Base-by-base conservation (phyloP, 1,140 invertebrate species). In the Luehdorfia chinensis region DNA sequence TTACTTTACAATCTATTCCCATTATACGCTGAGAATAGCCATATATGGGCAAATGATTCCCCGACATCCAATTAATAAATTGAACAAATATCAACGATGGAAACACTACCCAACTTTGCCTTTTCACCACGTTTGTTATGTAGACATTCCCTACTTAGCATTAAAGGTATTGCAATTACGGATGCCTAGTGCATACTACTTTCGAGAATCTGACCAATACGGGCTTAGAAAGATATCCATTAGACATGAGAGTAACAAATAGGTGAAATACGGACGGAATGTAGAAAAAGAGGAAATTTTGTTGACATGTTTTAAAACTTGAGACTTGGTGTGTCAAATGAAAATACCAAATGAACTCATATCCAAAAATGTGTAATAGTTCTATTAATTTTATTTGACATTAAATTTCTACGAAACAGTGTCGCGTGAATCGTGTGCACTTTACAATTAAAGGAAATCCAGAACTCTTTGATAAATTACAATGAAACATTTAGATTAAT, bases 111-210 rank as follows among this genome's bases (percentile, higher is more conserved):
- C 19, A 31, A 31, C 30, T 4, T 31, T 13, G 30, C 28, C 28
- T 31, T 31, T 31, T 31, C 11, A 11, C n/a, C n/a, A 1, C 19
- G 3, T 25, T 25, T 8, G 13, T 9, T 41, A 41, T 11, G 13
- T 13, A 28, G 25, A 30, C 13, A 21, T 21, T 21, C 7, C 12
- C 3, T 27, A 19, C 11, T 39, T 43, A 15, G n/a, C 25, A 33
- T 13, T 23, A 6, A 9, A 27, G 21, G 21, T 39, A 43, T 43
- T 28, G 39, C 39, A 43, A 43, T 28, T 30, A 43, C 8, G 39
- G 23, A 41, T 41, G 15, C 15, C 14, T 16, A 4, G 18, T 37
- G 25, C 13, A 41, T 27, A 41, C 13, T 27, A 9, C 23, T 43
- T 27, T 43, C 23, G 25, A 37, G 18, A 11, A 12, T 8, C 2